Conservation (phyloP, 2,888 invertebrate species). For the Drosophila prostipennis region DNA sequence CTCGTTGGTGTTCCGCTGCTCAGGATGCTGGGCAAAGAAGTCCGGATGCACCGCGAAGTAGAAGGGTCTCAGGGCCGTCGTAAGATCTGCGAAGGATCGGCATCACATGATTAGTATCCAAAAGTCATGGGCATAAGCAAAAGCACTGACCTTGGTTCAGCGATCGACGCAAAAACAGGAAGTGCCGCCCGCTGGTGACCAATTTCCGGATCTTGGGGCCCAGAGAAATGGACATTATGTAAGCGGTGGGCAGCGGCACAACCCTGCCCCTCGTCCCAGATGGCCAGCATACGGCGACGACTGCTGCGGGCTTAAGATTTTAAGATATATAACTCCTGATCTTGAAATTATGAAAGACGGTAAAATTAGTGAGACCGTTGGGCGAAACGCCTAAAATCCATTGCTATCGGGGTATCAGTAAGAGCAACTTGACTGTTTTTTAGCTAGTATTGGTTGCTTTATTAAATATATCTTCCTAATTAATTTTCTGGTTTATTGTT, state of each 20-base stretch:
- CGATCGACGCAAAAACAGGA: constrained; percentile 49
- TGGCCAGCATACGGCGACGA: constrained; percentile 37
- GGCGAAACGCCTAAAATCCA: background rate
- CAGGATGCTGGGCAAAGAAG: constrained; percentile 95
- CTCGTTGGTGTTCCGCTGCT: constrained; percentile 95
- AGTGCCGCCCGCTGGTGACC: constrained; percentile 14
- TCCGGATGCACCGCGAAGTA: constrained; percentile 98
- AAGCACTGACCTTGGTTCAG: constrained; percentile 84
- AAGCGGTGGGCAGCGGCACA: constrained; percentile 45
- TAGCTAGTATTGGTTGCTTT: background rate
- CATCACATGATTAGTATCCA: constrained; percentile 17
- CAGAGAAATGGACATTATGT: constrained; percentile 59
- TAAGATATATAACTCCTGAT: constrained; percentile 36
- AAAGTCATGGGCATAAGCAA: background rate
- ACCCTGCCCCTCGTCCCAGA: constrained; percentile 32
- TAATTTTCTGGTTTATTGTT: no score
- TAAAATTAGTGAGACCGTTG: constrained; percentile 9
- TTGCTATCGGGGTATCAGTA: background rate
- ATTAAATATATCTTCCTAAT: no score
- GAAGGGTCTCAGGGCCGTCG: constrained; percentile 95
- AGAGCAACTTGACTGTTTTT: background rate
- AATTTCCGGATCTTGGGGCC: constrained; percentile 26
- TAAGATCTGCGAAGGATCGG: constrained; percentile 88
- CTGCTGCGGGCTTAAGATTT: constrained; percentile 27
- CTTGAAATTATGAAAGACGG: constrained; percentile 42